Evolutionary conservation across 2,797 vertebrate genomes (phyloP), one percentile per base, ranked within the genome.

Genomic region (Oreochromis mossambicus): DNA sequence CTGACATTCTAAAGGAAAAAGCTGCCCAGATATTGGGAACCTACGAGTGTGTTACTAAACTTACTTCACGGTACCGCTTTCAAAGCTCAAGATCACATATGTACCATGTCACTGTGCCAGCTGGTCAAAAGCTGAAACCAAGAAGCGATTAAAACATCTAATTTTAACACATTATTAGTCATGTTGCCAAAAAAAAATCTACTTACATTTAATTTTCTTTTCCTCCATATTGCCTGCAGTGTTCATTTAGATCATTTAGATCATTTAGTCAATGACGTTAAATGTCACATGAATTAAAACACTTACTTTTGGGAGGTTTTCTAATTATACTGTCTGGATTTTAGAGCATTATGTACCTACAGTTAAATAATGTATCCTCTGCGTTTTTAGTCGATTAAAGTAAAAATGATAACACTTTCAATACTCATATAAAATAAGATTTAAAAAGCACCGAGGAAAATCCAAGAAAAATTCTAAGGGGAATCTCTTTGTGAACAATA

Each of bases 1-100:
- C 81, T 58, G 82, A 56, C 80, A 73, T 77, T 90, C 78, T 34
- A 66, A 87, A 78, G 78, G 52, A 86, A 24, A 73, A 48, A 54
- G 77, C 78, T 82, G 77, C 78, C 68, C 54, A 36, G 38, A 81
- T 89, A 83, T 82, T 15, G 86, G 79, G 36, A 78, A 38, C 48
- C 41, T 55, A 48, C 32, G 21, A 58, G 63, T 80, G 77, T 36
- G 77, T 82, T 75, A 34, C 77, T 54, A 68, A 80, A 83, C 58
- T 80, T 81, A 83, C 66, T 86, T 78, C 54, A 75, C 17, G 15
- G 51, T n/a, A 5, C 52, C 54, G 21, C 46, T 63, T 83, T 77
- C 56, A 48, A 19, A 73, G 29, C 83, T 51, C 24, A 21, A 32
- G 26, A 86, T 79, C 58, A 73, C 84, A 87, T 7, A 79, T n/a